These are phyloP conservation scores for Cepaea nemoralis DNA, from an alignment of 1,140 invertebrate genomes.

Conservation along the genomic window DNA sequence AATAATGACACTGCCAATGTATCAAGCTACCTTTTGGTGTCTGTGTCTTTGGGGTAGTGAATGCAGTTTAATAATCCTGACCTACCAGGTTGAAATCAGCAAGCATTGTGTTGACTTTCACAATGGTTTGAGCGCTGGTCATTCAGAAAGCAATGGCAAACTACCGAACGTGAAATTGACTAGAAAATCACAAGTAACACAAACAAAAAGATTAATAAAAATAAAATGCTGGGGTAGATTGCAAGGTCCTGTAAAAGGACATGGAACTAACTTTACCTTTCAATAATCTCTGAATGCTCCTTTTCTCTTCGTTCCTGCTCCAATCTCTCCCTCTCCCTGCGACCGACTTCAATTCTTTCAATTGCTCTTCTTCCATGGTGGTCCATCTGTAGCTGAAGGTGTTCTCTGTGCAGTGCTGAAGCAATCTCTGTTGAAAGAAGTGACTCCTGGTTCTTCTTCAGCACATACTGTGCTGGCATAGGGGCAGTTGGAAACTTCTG, in stretches of 20 bases:
- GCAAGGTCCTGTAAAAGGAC: neutral
- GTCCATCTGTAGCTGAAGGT: constrained; percentile 56
- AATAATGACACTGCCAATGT: too few species aligned
- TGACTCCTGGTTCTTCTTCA: constrained; percentile 65
- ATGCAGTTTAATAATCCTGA: too few species aligned
- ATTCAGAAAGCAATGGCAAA: too few species aligned
- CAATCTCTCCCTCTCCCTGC: constrained; percentile 31
- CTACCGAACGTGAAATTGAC: too few species aligned
- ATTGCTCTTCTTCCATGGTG: constrained; percentile 39
- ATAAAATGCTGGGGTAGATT: neutral
- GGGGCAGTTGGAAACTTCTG: constrained; percentile 68
- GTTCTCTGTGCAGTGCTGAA: constrained; percentile 68
- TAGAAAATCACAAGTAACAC: too few species aligned
- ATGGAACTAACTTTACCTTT: constrained; percentile 35
- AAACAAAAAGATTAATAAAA: too few species aligned
- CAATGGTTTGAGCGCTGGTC: too few species aligned
- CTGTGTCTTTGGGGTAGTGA: too few species aligned
- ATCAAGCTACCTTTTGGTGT: too few species aligned
- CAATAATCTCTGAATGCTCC: constrained; percentile 37
- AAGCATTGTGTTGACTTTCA: too few species aligned
- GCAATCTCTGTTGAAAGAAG: constrained; percentile 69
- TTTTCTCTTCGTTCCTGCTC: constrained; percentile 47
- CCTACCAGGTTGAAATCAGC: too few species aligned
- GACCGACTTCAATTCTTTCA: constrained; percentile 45
- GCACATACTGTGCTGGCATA: constrained; percentile 65